phyloP scores from a whole-genome alignment of 2,797 vertebrate species.

The Coreius guichenoti region DNA sequence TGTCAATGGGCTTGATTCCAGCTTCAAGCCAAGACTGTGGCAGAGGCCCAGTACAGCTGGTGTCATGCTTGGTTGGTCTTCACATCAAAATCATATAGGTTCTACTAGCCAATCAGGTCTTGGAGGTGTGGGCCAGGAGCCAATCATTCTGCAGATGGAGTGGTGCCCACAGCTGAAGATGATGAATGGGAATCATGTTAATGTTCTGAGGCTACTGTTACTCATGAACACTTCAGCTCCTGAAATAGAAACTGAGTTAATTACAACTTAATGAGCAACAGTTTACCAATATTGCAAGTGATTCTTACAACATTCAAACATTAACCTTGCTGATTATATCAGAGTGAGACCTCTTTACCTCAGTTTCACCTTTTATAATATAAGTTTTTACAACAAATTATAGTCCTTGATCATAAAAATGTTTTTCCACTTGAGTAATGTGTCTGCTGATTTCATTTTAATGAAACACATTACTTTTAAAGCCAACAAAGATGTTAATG shows the following conservation, averaged over 20 bases:
- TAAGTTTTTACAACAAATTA: conserved; percentile 7
- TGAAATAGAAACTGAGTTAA: conserved; percentile 34
- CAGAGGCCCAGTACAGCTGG: conserved; percentile 17
- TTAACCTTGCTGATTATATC: conserved; percentile 19
- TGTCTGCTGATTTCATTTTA: neutral
- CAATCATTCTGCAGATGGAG: neutral
- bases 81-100: conserved; percentile 3
- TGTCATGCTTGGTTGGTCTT: neutral
- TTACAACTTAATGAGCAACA: conserved; percentile 38
- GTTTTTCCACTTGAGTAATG: neutral
- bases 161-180: neutral
- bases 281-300: conserved; percentile 6
- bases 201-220: conserved; percentile 5
- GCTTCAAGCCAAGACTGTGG: conserved; percentile 22
- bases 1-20: conserved; percentile 51
- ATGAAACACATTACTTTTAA: neutral
- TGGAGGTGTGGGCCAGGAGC: conserved; percentile 1
- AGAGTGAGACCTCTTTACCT: neutral
- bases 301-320: conserved; percentile 10
- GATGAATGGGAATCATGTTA: conserved; percentile 11
- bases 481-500: neutral
- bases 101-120: conserved; percentile 18
- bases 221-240: conserved; percentile 1
- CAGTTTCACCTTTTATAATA: neutral
- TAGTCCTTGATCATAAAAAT: neutral